Evolutionary conservation across 2,888 invertebrate species (phyloP).

Genomic region (Agriopis leucophaearia): DNA sequence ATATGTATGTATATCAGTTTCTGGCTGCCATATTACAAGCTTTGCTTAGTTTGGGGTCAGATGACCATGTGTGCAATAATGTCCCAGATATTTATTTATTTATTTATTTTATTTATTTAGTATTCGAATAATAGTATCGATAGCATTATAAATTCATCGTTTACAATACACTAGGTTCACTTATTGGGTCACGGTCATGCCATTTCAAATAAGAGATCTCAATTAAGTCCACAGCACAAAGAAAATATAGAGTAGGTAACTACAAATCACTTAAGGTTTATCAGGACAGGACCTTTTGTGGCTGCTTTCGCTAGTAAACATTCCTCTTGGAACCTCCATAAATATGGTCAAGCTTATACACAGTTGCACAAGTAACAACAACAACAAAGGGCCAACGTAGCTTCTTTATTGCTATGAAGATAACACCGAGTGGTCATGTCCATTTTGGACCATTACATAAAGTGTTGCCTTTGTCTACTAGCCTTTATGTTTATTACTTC

Average conservation of each 20-base stretch:
- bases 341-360: conserved; percentile 47
- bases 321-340: conserved; percentile 36
- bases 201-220: conserved; percentile 7
- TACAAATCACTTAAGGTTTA: background rate
- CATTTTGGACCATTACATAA: conserved; percentile 73
- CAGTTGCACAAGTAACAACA: conserved; percentile 69
- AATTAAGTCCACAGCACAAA: conserved; percentile 8
- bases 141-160: background rate
- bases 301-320: conserved; percentile 36
- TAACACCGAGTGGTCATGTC: conserved; percentile 67
- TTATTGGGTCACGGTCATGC: conserved; percentile 11
- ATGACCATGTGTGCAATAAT: no score
- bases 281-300: conserved; percentile 1
- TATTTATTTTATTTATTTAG: no score
- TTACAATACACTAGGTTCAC: background rate
- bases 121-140: background rate
- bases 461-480: conserved; percentile 70
- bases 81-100: no score
- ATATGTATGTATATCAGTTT: no score
- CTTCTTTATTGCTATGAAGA: conserved; percentile 78
- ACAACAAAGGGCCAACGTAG: conserved; percentile 69
- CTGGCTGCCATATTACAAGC: no score
- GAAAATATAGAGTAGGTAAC: background rate
- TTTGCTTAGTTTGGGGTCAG: no score
- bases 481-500: conserved; percentile 49